phyloP scores from a whole-genome alignment of 2,797 vertebrate genomes.

The Coregonus sp. region DNA sequence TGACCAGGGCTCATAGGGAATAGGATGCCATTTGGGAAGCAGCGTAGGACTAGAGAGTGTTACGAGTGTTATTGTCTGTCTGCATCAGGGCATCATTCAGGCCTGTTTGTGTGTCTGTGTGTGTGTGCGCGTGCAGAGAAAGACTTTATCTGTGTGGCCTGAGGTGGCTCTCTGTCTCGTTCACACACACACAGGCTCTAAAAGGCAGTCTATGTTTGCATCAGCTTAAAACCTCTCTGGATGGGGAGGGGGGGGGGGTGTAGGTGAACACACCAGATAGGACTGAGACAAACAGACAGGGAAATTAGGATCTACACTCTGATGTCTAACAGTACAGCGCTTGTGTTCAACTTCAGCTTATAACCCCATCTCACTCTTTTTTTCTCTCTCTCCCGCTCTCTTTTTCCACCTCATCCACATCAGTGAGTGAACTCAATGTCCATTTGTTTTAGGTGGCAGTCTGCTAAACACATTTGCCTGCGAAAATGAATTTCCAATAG shows the following conservation, averaged over 20 bases:
- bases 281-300: neutral
- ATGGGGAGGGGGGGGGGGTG: neutral
- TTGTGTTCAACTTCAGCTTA: slow-evolving; percentile 5
- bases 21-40: no score
- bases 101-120: no score
- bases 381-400: slow-evolving; percentile 4
- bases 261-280: slow-evolving; percentile 21
- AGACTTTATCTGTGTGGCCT: slow-evolving; percentile 11
- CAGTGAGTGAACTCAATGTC: slow-evolving; percentile 64
- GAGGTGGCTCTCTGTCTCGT: no score
- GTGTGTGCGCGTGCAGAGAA: no score
- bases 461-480: slow-evolving; percentile 69
- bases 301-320: neutral
- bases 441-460: slow-evolving; percentile 54
- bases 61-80: no score
- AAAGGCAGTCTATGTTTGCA: slow-evolving; percentile 45
- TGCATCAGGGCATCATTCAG: no score
- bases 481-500: slow-evolving; percentile 58
- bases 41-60: no score
- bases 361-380: slow-evolving; percentile 9
- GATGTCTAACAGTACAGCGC: slow-evolving; percentile 22
- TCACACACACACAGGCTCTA: slow-evolving; percentile 27
- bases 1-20: no score
- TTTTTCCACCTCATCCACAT: slow-evolving; percentile 42
- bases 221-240: slow-evolving; percentile 20